These are phyloP conservation scores for Petrocephalus zakoni DNA, from an alignment of 2,113 vertebrate genomes.

Conservation along the genomic window DNA sequence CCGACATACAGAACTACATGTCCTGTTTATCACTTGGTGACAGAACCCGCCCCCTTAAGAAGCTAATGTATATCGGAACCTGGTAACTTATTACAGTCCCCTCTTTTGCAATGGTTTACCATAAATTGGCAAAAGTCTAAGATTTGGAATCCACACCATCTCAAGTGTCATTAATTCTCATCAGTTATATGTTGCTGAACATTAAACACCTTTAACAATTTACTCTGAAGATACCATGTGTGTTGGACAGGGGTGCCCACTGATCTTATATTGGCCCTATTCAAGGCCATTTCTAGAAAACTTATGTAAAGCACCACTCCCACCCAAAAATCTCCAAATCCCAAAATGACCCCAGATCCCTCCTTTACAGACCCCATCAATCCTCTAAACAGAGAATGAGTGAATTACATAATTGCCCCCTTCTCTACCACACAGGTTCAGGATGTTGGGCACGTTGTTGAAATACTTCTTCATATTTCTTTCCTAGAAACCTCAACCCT, in stretches of 20 bases:
- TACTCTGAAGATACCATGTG: background rate
- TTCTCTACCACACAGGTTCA: background rate
- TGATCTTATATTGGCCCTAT: background rate
- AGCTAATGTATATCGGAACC: background rate
- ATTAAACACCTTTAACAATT: background rate
- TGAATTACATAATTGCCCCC: background rate
- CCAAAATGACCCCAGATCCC: background rate
- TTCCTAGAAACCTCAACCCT: background rate
- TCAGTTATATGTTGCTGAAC: background rate
- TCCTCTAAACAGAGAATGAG: background rate
- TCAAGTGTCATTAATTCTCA: background rate
- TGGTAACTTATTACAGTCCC: conserved; percentile 19
- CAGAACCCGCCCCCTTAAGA: background rate
- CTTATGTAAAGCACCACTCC: background rate
- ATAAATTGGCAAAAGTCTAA: background rate
- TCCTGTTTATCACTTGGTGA: background rate
- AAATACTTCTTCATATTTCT: background rate
- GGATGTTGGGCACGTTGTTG: background rate
- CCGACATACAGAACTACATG: background rate
- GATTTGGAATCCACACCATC: no score
- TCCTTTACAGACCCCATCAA: background rate
- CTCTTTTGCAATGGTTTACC: background rate
- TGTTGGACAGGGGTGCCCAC: background rate
- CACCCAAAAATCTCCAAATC: background rate
- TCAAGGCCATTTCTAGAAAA: background rate